These are phyloP conservation scores for Salvator merianae DNA, from an alignment of 2,113 vertebrate genomes.

Conservation along the genomic window DNA sequence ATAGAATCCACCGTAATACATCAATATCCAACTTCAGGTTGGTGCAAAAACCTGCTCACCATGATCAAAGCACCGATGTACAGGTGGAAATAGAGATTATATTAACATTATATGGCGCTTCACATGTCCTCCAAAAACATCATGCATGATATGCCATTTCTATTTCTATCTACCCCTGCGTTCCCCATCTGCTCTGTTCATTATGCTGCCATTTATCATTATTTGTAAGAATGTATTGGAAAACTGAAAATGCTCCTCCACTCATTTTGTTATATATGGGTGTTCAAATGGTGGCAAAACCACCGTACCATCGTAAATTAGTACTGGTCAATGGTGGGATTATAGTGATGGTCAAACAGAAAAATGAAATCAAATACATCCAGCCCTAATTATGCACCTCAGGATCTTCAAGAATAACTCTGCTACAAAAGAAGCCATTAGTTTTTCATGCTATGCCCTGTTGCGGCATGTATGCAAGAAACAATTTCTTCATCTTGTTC, in stretches of 20 bases:
- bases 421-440: not conserved
- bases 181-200: not conserved
- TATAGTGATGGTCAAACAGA: not conserved
- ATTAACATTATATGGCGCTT: not conserved
- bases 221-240: not conserved
- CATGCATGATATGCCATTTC: not conserved
- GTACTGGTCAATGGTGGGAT: not conserved
- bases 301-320: not conserved
- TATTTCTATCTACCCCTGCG: not conserved
- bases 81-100: not conserved
- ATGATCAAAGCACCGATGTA: not conserved
- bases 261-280: not conserved
- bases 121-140: not conserved
- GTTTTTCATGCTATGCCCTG: not conserved
- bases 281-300: not conserved
- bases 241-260: not conserved
- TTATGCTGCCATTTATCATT: not conserved
- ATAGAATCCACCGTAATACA: conserved; percentile 39
- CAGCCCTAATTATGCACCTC: not conserved
- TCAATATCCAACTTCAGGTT: conserved; percentile 37
- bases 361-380: not conserved
- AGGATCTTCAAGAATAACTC: not conserved
- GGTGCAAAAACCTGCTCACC: conserved; percentile 30
- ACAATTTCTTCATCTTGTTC: not conserved
- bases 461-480: not conserved